Conservation (phyloP, 2,113 vertebrate species). For the Rhinopomastus cyanomelas region DNA sequence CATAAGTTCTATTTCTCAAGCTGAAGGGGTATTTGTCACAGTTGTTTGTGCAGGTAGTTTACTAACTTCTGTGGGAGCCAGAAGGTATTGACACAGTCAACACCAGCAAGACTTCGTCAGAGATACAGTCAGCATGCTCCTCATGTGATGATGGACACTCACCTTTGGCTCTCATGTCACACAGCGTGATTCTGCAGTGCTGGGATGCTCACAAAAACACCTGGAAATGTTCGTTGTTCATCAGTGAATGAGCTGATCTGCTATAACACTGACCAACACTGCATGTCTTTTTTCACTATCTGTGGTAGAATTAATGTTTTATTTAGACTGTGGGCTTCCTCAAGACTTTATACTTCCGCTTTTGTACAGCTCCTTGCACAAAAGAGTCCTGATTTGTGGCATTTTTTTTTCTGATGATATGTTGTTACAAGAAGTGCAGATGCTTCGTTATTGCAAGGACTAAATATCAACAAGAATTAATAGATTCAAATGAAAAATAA, state of each 20-base stretch:
- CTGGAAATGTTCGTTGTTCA: background rate
- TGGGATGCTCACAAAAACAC: background rate
- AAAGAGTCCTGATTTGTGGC: background rate
- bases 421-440: background rate
- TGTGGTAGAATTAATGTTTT: background rate
- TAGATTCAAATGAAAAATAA: background rate
- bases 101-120: background rate
- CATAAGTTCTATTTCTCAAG: background rate
- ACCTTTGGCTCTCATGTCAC: background rate
- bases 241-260: background rate
- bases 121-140: background rate
- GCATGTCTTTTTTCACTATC: background rate
- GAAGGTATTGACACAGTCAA: background rate
- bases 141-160: rapidly evolving
- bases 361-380: background rate
- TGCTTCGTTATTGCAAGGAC: background rate
- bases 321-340: background rate
- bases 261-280: background rate
- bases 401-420: background rate
- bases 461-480: background rate
- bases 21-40: background rate
- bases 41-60: background rate
- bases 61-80: background rate
- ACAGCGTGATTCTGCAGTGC: background rate
- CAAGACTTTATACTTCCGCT: background rate